Evolutionary conservation across 1,140 invertebrate genomes (phyloP), one percentile per base, ranked within the genome.

Genomic region (Drosophila asahinai): DNA sequence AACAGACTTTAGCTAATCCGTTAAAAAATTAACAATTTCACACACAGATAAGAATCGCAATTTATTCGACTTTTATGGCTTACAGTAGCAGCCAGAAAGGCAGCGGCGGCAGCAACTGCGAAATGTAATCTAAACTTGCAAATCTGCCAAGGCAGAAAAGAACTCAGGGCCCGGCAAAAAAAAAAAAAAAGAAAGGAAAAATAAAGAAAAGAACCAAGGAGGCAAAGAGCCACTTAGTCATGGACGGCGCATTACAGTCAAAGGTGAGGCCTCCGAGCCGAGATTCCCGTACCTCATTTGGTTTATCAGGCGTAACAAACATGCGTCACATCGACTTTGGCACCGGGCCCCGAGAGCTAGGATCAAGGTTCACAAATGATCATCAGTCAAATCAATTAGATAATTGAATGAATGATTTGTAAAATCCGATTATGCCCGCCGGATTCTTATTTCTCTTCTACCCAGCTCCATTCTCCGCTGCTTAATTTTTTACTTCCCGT

Each of bases 361-460:
- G 77, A 83, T 81, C 81, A 87, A 81, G 75, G 87, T 77, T 91
- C 81, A 84, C 71, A 84, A 86, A 81, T 87, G 78, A 82, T 83
- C 87, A 91, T 91, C 81, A 84, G 81, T 91, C 87, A 91, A 84
- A 91, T 87, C 83, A 91, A 82, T 77, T 82, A 87, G 81, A 91
- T 83, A 91, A 91, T 91, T 81, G 81, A 80, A 87, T 91, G 87
- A 91, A 80, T 91, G 87, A 87, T 91, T 91, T 83, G 76, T 82
- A 58, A 91, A 91, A 91, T 87, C 87, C 87, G 87, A 87, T 91
- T 91, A 91, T 81, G 54, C 43, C 52, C 59, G 68, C 59, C 60
- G 59, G 57, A 63, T 76, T 60, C 77, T 62, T 62, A 36, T 43
- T 62, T 38, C 47, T 25, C 19, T 22, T 19, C 27, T 27, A 25